A percentile compares a stretch with the other conserved stretches of the same genome.
Conservation (phyloP, 2,888 invertebrate genomes). For the Acleris cristana region DNA sequence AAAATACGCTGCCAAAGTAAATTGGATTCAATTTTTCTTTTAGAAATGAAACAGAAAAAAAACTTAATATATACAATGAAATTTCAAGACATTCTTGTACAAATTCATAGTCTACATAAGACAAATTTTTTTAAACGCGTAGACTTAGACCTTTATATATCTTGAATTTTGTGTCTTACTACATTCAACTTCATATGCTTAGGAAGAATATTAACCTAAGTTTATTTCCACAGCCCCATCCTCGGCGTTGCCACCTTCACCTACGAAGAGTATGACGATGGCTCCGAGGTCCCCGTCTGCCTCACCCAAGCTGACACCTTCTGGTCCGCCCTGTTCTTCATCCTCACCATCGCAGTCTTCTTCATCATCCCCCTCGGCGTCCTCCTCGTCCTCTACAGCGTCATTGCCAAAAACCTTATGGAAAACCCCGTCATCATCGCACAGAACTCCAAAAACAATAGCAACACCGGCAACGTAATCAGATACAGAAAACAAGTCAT, state of each 20-base stretch:
- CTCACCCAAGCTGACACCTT: conserved; percentile 90
- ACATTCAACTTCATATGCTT: too few relatives aligned
- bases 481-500: conserved; percentile 92
- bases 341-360: conserved; percentile 91
- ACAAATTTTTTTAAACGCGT: too few relatives aligned
- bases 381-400: conserved; percentile 91
- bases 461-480: conserved; percentile 81
- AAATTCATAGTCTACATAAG: too few relatives aligned
- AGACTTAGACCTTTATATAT: too few relatives aligned
- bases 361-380: conserved; percentile 93
- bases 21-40: not conserved
- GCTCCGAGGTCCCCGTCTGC: conserved; percentile 89
- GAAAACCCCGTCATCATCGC: conserved; percentile 89
- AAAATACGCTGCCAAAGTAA: not conserved
- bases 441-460: conserved; percentile 80
- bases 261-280: conserved; percentile 88
- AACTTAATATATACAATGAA: too few relatives aligned
- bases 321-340: conserved; percentile 92
- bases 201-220: not conserved
- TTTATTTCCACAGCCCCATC: conserved; percentile 88
- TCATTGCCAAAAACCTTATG: conserved; percentile 94
- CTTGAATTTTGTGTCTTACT: too few relatives aligned
- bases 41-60: too few relatives aligned
- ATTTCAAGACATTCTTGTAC: too few relatives aligned
- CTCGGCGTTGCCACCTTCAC: conserved; percentile 91